Percentiles rank a stretch among this genome's conserved stretches.
phyloP scores from a whole-genome alignment of 2,797 vertebrate species.

The Sebastes iracundus region DNA sequence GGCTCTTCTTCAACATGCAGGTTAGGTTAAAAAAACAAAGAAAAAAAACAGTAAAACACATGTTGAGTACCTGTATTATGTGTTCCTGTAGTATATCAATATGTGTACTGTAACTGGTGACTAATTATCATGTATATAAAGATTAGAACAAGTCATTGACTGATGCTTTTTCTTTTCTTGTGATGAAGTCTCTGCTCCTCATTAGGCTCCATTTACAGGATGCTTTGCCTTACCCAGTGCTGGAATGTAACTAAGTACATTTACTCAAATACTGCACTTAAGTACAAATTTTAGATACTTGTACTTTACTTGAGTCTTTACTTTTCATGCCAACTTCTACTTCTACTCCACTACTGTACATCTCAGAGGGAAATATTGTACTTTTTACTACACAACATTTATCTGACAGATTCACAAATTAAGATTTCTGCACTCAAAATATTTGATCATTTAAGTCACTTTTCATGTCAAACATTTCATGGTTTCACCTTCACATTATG shows the following conservation, averaged over 20 bases:
- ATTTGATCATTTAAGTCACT: neutral
- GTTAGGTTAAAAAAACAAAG: conserved; percentile 60
- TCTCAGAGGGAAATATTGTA: neutral
- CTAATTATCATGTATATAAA: conserved; percentile 86
- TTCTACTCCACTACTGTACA: neutral
- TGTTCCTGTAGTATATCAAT: conserved; percentile 85
- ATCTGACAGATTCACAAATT: neutral
- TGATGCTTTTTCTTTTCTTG: conserved; percentile 53
- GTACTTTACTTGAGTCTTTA: neutral
- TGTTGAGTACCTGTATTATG: conserved; percentile 86
- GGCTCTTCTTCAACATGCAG: conserved; percentile 73
- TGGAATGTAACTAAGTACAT: neutral
- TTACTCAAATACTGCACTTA: neutral
- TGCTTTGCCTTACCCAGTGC: neutral
- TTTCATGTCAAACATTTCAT: neutral
- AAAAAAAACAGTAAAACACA: conserved; percentile 56
- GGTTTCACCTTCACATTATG: neutral
- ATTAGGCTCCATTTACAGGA: neutral
- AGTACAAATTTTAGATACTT: neutral
- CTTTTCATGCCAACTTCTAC: neutral
- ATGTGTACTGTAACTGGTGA: conserved; percentile 86
- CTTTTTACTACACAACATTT: neutral
- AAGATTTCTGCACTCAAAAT: neutral
- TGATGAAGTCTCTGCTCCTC: neutral
- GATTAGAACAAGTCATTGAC: conserved; percentile 74